A percentile compares a stretch with the other conserved stretches of the same genome.
Evolutionary conservation across 2,113 vertebrate genomes (phyloP).

Genomic region (Nannobrachium achirus): DNA sequence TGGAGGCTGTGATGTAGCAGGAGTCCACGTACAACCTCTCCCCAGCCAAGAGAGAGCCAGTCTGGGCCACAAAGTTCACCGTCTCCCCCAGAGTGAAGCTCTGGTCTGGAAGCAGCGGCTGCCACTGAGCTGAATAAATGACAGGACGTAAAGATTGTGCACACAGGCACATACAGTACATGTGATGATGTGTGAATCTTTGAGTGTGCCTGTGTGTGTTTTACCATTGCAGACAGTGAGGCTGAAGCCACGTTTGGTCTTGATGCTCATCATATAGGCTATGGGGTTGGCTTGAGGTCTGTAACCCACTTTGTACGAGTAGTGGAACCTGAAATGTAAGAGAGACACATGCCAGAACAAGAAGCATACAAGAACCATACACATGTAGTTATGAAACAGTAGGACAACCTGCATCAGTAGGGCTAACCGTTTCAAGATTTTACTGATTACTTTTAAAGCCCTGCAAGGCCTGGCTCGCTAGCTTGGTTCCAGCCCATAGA

Average conservation of each 20-base stretch:
- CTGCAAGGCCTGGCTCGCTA: too few relatives aligned
- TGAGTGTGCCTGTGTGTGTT: neutral
- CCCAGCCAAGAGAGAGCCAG: conserved; percentile 18
- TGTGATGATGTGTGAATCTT: neutral
- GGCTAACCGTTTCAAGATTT: too few relatives aligned
- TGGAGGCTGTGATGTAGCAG: conserved; percentile 54
- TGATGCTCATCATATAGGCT: conserved; percentile 53
- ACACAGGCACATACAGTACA: neutral
- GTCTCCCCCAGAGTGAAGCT: conserved; percentile 60
- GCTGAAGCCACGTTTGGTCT: conserved; percentile 52
- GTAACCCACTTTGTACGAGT: conserved; percentile 74
- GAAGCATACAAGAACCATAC: neutral
- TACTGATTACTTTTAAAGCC: too few relatives aligned
- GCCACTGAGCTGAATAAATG: conserved; percentile 55
- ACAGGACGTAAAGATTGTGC: neutral
- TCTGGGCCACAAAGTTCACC: conserved; percentile 61
- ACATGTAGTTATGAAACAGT: neutral
- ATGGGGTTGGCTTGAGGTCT: conserved; percentile 42
- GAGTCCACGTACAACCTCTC: conserved; percentile 65
- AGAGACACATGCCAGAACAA: neutral
- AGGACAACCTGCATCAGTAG: too few relatives aligned
- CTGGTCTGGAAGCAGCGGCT: conserved; percentile 37
- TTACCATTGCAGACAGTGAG: conserved; percentile 69
- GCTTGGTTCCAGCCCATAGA: too few relatives aligned
- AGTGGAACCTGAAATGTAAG: conserved; percentile 65